phyloP scores from a whole-genome alignment of 2,797 vertebrate species.

The Tapirus indicus region DNA sequence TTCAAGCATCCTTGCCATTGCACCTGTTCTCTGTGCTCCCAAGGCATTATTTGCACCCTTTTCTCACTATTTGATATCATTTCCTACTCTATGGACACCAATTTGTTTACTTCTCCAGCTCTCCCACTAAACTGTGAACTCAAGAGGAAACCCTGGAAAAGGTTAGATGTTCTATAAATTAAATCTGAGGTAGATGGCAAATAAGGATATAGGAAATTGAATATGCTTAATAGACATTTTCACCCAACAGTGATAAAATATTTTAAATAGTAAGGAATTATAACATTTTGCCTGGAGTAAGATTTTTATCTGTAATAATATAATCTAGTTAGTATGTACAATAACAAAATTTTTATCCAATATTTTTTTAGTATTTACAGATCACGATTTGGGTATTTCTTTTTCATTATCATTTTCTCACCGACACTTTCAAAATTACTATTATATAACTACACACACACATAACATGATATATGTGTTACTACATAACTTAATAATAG shows the following conservation, averaged over 20 bases:
- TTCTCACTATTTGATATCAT: neutral
- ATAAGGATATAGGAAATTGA: neutral
- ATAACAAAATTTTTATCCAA: neutral
- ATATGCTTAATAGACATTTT: neutral
- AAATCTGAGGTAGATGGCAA: neutral
- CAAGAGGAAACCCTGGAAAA: neutral
- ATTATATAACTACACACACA: neutral
- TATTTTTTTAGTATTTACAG: neutral
- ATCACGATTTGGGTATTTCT: neutral
- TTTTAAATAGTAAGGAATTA: neutral
- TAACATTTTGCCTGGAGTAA: neutral
- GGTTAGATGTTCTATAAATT: neutral
- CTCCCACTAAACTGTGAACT: neutral
- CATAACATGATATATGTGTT: neutral
- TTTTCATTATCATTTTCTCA: conserved; percentile 4
- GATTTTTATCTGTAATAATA: neutral
- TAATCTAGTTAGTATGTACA: neutral
- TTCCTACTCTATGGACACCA: neutral
- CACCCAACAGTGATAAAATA: neutral
- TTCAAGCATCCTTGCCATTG: neutral
- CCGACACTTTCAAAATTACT: neutral
- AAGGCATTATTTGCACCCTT: neutral
- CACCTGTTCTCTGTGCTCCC: neutral
- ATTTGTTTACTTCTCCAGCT: neutral
- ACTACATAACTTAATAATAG: neutral